Percentiles rank a stretch among this genome's conserved stretches.
These are phyloP conservation scores for Pipistrellus kuhlii DNA, from an alignment of 2,797 vertebrate genomes.

Conservation along the genomic window DNA sequence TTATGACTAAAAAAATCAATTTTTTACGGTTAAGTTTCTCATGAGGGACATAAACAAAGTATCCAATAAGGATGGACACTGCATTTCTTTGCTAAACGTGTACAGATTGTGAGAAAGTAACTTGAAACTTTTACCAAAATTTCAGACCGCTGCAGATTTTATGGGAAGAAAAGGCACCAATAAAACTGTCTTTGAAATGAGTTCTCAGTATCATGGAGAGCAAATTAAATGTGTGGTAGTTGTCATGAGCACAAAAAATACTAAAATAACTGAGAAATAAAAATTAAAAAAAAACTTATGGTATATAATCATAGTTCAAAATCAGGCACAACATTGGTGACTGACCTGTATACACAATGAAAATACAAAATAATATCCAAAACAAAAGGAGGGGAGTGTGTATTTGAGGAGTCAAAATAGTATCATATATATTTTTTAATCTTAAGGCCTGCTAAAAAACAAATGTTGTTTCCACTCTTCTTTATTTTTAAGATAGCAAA, in stretches of 20 bases:
- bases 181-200: not conserved
- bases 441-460: not conserved
- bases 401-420: not conserved
- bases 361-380: not conserved
- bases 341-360: not conserved
- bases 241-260: not conserved
- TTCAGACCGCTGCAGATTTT: not conserved
- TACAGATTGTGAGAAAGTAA: not conserved
- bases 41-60: not conserved
- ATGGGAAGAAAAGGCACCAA: not conserved
- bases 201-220: not conserved
- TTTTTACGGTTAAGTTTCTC: not conserved
- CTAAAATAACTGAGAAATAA: not conserved
- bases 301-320: not conserved
- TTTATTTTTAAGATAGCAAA: not conserved
- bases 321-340: not conserved
- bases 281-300: not conserved
- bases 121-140: constrained; percentile 11
- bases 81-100: not conserved
- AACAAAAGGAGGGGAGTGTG: not conserved
- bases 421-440: not conserved
- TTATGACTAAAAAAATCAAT: not conserved
- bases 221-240: not conserved
- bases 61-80: not conserved
- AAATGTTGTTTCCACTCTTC: not conserved